These are phyloP conservation scores for Macrotis lagotis DNA, from an alignment of 2,113 vertebrate species.

Conservation along the genomic window DNA sequence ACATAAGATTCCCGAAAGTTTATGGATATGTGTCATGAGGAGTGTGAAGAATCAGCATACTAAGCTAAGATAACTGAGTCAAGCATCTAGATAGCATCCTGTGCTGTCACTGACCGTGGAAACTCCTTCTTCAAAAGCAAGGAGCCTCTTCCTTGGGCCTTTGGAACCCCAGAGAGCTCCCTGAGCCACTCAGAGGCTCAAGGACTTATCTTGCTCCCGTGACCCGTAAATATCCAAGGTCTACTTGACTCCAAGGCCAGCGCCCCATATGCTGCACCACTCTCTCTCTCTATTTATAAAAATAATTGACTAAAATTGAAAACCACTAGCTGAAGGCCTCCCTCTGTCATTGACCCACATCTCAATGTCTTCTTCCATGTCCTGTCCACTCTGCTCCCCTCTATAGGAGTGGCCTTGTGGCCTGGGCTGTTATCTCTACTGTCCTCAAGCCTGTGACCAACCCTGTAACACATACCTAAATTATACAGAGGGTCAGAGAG, in stretches of 20 bases:
- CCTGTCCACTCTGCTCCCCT: not conserved
- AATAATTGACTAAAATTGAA: not conserved
- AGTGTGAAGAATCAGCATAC: too few species aligned
- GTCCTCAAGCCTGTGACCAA: not conserved
- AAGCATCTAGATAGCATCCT: not conserved
- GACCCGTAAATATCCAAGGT: too few species aligned
- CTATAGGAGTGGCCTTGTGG: not conserved
- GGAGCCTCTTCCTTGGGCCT: fast-evolving
- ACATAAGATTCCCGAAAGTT: too few species aligned
- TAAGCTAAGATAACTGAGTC: too few species aligned
- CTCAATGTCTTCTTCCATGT: not conserved
- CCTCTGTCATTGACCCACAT: not conserved
- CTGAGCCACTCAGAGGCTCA: not conserved
- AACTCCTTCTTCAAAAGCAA: not conserved
- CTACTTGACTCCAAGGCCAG: not conserved
- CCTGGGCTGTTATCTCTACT: not conserved
- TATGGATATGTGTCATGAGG: too few species aligned
- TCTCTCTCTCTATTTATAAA: not conserved
- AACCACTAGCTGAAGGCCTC: not conserved
- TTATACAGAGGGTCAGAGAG: fast-evolving
- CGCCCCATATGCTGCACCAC: not conserved
- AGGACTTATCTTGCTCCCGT: not conserved
- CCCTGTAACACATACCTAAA: not conserved
- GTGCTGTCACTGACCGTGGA: not conserved
- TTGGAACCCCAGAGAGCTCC: not conserved